These are phyloP conservation scores for Aselliscus stoliczkanus DNA, from an alignment of 2,797 vertebrate genomes.

Conservation along the genomic window DNA sequence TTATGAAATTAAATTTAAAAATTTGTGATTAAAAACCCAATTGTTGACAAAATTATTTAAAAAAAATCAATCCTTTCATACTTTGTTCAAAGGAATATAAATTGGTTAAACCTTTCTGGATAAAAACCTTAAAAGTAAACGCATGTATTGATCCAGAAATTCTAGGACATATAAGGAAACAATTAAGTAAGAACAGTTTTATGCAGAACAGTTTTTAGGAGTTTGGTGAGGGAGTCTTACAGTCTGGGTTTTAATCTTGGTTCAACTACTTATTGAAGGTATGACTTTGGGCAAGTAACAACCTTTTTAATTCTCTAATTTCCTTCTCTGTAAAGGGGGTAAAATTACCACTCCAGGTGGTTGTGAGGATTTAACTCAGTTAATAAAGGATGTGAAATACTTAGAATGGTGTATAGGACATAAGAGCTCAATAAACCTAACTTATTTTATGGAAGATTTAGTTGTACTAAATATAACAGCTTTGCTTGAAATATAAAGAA, in stretches of 20 bases:
- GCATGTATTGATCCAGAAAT: not conserved
- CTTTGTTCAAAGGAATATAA: not conserved
- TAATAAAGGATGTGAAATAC: not conserved
- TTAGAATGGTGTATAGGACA: not conserved
- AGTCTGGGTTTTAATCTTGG: not conserved
- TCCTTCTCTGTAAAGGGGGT: not conserved
- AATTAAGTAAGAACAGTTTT: not conserved
- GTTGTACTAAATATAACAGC: not conserved
- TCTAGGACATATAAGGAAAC: not conserved
- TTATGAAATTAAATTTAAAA: constrained; percentile 4
- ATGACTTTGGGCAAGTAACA: not conserved
- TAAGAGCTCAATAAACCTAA: not conserved
- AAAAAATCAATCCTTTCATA: not conserved
- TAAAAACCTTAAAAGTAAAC: not conserved
- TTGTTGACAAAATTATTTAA: not conserved
- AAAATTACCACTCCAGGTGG: not conserved
- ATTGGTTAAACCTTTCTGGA: not conserved
- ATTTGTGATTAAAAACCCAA: not conserved
- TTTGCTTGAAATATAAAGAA: not conserved
- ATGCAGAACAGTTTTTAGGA: not conserved
- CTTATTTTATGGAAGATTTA: not conserved
- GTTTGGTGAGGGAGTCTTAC: not conserved
- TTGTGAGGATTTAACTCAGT: not conserved
- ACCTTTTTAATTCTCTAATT: not conserved
- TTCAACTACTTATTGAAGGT: not conserved